phyloP scores from a whole-genome alignment of 2,113 vertebrate genomes.

The Nanorana parkeri region DNA sequence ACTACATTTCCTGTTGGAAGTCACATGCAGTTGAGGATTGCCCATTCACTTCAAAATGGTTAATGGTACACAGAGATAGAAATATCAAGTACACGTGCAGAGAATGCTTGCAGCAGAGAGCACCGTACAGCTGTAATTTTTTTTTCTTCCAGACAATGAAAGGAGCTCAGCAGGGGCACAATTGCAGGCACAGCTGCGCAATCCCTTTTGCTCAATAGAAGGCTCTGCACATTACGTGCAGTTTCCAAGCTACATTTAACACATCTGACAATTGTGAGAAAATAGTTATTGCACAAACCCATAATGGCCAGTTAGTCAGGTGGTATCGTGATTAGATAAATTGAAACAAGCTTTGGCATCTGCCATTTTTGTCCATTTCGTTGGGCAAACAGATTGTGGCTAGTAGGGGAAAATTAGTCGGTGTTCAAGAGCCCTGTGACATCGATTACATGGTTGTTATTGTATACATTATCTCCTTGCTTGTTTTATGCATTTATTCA shows the following conservation, averaged over 20 bases:
- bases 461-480: background rate
- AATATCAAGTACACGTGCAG: background rate
- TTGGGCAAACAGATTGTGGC: slow-evolving; percentile 43
- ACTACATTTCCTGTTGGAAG: background rate
- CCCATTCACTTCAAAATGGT: background rate
- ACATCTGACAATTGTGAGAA: slow-evolving; percentile 82
- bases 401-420: too few species aligned
- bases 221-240: slow-evolving; percentile 71
- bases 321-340: slow-evolving; percentile 88
- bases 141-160: slow-evolving; percentile 70
- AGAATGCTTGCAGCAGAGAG: background rate
- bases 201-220: slow-evolving; percentile 72
- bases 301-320: slow-evolving; percentile 86
- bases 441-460: too few species aligned
- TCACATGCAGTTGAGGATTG: background rate
- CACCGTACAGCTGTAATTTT: slow-evolving; percentile 66
- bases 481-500: background rate
- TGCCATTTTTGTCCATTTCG: slow-evolving; percentile 76
- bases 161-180: slow-evolving; percentile 74
- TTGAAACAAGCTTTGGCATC: slow-evolving; percentile 82
- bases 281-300: slow-evolving; percentile 86
- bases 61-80: background rate
- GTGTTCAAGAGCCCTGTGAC: too few species aligned
- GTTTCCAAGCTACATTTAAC: slow-evolving; percentile 85
- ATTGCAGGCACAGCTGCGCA: slow-evolving; percentile 73